phyloP scores from a whole-genome alignment of 2,888 invertebrate species.

The Sphaerophoria taeniata region DNA sequence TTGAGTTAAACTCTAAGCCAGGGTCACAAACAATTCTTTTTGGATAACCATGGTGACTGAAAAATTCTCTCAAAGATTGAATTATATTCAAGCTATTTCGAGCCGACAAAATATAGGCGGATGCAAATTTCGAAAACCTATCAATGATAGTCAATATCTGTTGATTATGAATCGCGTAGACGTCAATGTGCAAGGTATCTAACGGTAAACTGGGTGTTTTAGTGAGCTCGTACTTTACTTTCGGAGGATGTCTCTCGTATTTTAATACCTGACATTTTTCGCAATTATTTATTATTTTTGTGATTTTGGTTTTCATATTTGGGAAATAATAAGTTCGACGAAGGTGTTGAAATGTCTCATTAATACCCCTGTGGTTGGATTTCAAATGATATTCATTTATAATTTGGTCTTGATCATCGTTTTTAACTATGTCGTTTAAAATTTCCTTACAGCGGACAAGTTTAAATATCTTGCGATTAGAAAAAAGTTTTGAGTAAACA shows the following conservation, averaged over 20 bases:
- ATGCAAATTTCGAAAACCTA: slow-evolving; percentile 64
- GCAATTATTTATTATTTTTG: slow-evolving; percentile 70
- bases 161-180: slow-evolving; percentile 65
- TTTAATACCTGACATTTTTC: slow-evolving; percentile 49
- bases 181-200: slow-evolving; percentile 67
- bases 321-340: slow-evolving; percentile 70
- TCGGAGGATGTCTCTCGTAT: slow-evolving; percentile 71
- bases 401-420: slow-evolving; percentile 70
- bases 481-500: slow-evolving; percentile 30
- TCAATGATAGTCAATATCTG: slow-evolving; percentile 62
- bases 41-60: slow-evolving; percentile 55
- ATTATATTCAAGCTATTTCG: slow-evolving; percentile 59
- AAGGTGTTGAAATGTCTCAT: slow-evolving; percentile 65
- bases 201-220: slow-evolving; percentile 57
- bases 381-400: slow-evolving; percentile 71
- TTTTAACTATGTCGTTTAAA: too few species aligned
- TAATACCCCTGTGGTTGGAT: slow-evolving; percentile 72
- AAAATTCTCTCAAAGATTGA: slow-evolving; percentile 55
- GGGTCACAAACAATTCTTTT: slow-evolving; percentile 66
- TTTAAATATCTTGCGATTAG: slow-evolving; percentile 35
- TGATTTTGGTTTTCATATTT: slow-evolving; percentile 65
- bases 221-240: slow-evolving; percentile 49
- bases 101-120: slow-evolving; percentile 54
- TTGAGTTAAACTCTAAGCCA: slow-evolving; percentile 50
- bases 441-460: slow-evolving; percentile 9